Conservation (phyloP, 2,113 vertebrate genomes). For the Syngnathus floridae region DNA sequence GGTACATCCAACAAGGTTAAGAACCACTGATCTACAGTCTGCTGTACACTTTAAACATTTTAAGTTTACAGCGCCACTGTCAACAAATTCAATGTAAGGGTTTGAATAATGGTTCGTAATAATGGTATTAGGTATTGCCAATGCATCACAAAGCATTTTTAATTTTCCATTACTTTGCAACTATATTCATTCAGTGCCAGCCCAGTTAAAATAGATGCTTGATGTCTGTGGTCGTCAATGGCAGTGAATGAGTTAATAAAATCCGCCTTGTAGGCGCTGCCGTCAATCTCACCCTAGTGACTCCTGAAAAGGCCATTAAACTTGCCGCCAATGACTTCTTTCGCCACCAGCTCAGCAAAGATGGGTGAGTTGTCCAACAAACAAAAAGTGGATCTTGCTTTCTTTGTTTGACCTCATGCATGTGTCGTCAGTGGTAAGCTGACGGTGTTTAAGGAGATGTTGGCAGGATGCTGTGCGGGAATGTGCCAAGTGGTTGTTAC, state of each 20-base stretch:
- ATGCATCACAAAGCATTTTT: background rate
- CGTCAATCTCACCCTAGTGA: constrained; percentile 77
- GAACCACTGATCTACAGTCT: too few species aligned
- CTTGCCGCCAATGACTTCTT: constrained; percentile 78
- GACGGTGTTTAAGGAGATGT: constrained; percentile 75
- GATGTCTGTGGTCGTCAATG: too few species aligned
- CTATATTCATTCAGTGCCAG: too few species aligned
- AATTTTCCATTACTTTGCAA: background rate
- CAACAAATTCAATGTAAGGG: too few species aligned
- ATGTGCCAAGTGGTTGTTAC: constrained; percentile 77
- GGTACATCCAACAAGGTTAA: too few species aligned
- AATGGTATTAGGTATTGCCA: too few species aligned
- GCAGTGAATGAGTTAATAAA: background rate
- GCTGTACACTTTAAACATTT: too few species aligned
- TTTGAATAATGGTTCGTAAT: background rate
- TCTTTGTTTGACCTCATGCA: background rate
- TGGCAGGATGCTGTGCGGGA: constrained; percentile 79
- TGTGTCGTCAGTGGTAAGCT: constrained; percentile 55
- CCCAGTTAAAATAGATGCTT: too few species aligned
- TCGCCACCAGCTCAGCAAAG: constrained; percentile 68
- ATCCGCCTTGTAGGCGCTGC: constrained; percentile 66
- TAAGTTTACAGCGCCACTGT: background rate
- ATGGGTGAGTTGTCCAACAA: constrained; percentile 61
- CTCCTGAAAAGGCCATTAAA: constrained; percentile 78
- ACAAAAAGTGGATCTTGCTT: background rate